Evolutionary conservation across 2,888 invertebrate species (phyloP), one percentile per base, ranked within the genome.

Genomic region (Lepidonotus clava): DNA sequence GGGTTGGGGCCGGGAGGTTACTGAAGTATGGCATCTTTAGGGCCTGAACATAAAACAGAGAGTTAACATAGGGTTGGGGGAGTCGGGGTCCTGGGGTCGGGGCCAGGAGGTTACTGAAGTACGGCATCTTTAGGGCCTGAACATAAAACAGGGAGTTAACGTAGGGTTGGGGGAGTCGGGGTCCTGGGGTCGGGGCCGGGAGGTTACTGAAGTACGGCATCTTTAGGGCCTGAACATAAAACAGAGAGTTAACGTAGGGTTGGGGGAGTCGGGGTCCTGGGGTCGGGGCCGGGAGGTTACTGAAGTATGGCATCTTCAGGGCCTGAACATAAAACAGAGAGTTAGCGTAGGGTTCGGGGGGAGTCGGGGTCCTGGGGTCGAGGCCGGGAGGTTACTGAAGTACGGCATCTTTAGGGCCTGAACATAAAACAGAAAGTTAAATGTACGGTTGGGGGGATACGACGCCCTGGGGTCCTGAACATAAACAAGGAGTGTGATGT

Each of bases 1-100:
- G 95, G 0, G 98, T 96, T 0, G 98, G 98, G 6, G 97, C 96
- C 2, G 98, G 99, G 93, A 97, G 97, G 92, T 97, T 98, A 90
- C 96, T 96, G 93, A 98, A 99, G 93, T 98, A 99, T 0, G 97
- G 95, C 97, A 98, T 97, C 92, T 97, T 96, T 56, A 99, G 95
- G 0, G 98, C 97, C 93, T 95, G 90, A 14, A 91, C 90, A 14
- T 51, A 51, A 14, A 14, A 51, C 51, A 51, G 51, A 14, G 51
- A 21, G 51, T 11, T 51, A 51, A 21, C 51, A 51, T 51, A 51
- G 51, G 51, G 51, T 21, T 51, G 51, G 51, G 51, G 14, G 21
- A 14, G 14, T 51, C 51, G 11, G 21, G 51, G 51, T 11, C 51
- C 51, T 51, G 51, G 95, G 80, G 96, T 96, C 14, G 96, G 96